Percentiles rank a stretch among this genome's conserved stretches.
phyloP scores from a whole-genome alignment of 1,140 invertebrate species.

The Drosophila saltans region DNA sequence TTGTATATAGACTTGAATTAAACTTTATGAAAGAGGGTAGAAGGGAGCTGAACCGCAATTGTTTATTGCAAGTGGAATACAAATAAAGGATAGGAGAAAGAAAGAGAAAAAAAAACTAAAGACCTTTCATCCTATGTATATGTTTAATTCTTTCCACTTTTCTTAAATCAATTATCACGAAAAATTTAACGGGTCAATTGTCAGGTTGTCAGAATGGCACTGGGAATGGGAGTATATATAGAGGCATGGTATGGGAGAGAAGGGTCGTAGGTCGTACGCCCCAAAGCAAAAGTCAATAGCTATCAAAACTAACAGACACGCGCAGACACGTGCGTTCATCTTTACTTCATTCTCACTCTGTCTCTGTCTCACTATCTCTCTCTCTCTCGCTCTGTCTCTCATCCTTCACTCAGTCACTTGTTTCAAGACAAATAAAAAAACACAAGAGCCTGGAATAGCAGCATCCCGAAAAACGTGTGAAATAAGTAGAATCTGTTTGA shows the following conservation, averaged over 20 bases:
- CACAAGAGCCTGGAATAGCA: slow-evolving; percentile 6
- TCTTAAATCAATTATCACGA: slow-evolving; percentile 57
- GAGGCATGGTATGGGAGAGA: background rate
- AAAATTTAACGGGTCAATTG: slow-evolving; percentile 71
- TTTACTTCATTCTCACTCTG: background rate
- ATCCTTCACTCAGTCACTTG: slow-evolving; percentile 56
- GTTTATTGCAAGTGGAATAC: background rate
- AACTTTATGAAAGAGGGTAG: background rate
- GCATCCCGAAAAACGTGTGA: slow-evolving; percentile 73
- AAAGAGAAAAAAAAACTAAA: background rate
- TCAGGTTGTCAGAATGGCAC: background rate
- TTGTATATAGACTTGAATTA: background rate
- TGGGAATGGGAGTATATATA: too few species aligned
- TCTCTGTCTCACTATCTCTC: background rate
- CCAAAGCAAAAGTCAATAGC: slow-evolving; percentile 58
- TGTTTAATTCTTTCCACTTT: background rate
- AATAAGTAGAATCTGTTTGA: slow-evolving; percentile 79
- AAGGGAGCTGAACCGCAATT: background rate
- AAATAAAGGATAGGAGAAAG: background rate
- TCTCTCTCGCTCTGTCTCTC: background rate
- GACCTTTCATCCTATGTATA: too few species aligned
- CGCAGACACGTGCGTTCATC: slow-evolving; percentile 61
- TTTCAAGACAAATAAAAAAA: slow-evolving; percentile 70
- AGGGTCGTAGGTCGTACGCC: slow-evolving; percentile 5
- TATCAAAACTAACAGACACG: slow-evolving; percentile 74